Conservation (phyloP, 2,888 invertebrate species). For the Operophtera brumata region DNA sequence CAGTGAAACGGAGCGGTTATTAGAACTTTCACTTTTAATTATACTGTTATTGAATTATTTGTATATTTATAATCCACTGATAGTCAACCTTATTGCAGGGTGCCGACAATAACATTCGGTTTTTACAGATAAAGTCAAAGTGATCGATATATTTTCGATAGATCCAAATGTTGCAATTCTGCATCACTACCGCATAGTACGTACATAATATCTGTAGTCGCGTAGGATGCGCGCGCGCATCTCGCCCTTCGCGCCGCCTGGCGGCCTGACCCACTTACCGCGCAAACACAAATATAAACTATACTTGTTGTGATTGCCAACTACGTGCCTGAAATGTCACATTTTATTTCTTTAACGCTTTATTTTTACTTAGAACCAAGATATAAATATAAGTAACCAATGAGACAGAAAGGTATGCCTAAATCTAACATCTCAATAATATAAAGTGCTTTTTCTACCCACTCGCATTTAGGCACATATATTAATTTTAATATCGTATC, state of each 20-base stretch:
- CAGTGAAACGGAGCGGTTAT: background rate
- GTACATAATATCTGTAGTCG: constrained; percentile 41
- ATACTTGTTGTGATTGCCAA: constrained; percentile 37
- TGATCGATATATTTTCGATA: constrained; percentile 24
- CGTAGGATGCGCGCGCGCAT: constrained; percentile 63
- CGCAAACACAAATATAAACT: constrained; percentile 45
- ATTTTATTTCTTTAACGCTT: constrained; percentile 10
- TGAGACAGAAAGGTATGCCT: background rate
- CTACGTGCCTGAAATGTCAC: constrained; percentile 24
- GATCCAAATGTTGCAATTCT: constrained; percentile 28
- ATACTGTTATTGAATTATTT: no score
- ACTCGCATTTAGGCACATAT: no score
- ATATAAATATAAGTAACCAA: background rate
- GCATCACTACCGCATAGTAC: constrained; percentile 38
- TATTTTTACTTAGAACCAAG: background rate
- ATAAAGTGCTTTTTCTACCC: no score
- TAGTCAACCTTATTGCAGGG: background rate
- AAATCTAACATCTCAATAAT: background rate
- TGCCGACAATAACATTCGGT: background rate
- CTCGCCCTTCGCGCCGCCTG: constrained; percentile 60
- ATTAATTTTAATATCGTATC: no score
- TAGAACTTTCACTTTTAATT: background rate
- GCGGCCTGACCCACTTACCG: constrained; percentile 60
- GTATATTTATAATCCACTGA: background rate
- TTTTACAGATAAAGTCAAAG: background rate